phyloP scores from a whole-genome alignment of 2,797 vertebrate genomes.

The Ambastaia sidthimunki region DNA sequence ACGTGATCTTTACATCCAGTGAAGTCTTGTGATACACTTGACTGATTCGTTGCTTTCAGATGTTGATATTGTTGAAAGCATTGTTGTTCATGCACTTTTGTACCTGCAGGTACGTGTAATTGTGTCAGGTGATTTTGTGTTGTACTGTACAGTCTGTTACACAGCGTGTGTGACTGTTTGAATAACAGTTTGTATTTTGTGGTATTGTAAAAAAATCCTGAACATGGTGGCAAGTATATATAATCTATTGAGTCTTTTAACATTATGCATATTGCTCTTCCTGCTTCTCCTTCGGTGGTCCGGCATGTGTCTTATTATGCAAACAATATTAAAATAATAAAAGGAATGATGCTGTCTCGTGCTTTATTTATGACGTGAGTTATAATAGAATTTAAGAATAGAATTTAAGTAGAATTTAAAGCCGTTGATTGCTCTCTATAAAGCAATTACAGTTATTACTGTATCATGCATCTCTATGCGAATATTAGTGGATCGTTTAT shows the following conservation, averaged over 20 bases:
- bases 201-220: constrained; percentile 12
- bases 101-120: constrained; percentile 43
- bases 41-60: constrained; percentile 76
- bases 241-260: neutral
- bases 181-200: constrained; percentile 9
- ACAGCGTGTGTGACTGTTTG: constrained; percentile 19
- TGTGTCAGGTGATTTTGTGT: constrained; percentile 49
- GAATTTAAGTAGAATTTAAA: no score
- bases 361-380: neutral
- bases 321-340: neutral
- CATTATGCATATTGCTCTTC: constrained; percentile 18
- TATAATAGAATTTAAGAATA: neutral
- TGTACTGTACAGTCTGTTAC: constrained; percentile 43
- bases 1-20: constrained; percentile 28
- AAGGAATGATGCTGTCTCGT: neutral
- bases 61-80: constrained; percentile 26
- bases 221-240: constrained; percentile 20
- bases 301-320: constrained; percentile 39
- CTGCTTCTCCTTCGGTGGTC: constrained; percentile 19
- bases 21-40: constrained; percentile 63
- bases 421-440: no score
- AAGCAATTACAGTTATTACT: neutral
- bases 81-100: constrained; percentile 57
- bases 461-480: neutral
- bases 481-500: no score